Percentiles rank a stretch among this genome's conserved stretches.
These are phyloP conservation scores for Psephotus haematonotus DNA, from an alignment of 2,113 vertebrate genomes.

Conservation along the genomic window DNA sequence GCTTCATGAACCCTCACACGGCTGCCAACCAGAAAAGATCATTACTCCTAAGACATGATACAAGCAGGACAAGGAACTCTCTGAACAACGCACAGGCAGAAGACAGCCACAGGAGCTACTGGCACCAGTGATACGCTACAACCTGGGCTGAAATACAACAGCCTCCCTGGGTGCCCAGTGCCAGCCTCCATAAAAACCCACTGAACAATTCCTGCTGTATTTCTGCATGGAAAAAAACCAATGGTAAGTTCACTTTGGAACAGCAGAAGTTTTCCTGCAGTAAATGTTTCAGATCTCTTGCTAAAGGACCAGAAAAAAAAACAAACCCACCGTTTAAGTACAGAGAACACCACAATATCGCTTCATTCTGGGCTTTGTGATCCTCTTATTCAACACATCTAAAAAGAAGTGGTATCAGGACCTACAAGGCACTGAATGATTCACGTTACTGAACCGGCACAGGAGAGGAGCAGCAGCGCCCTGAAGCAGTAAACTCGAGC, in stretches of 20 bases:
- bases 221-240: neutral
- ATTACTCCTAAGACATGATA: fast-evolving
- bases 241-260: fast-evolving
- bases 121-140: no score
- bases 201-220: fast-evolving
- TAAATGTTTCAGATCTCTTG: fast-evolving
- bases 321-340: fast-evolving
- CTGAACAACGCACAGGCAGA: fast-evolving
- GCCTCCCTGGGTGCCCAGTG: neutral
- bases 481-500: neutral
- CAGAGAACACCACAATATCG: neutral
- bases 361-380: fast-evolving
- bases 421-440: fast-evolving
- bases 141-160: neutral
- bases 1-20: neutral
- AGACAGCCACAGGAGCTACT: fast-evolving
- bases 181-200: neutral
- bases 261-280: no score
- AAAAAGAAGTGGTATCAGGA: neutral
- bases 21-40: fast-evolving
- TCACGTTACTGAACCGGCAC: fast-evolving
- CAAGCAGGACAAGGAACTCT: neutral
- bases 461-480: fast-evolving
- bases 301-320: neutral
- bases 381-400: neutral